Evolutionary conservation across 2,888 invertebrate species (phyloP).

Genomic region (Spatulosminthurus flaviceps): DNA sequence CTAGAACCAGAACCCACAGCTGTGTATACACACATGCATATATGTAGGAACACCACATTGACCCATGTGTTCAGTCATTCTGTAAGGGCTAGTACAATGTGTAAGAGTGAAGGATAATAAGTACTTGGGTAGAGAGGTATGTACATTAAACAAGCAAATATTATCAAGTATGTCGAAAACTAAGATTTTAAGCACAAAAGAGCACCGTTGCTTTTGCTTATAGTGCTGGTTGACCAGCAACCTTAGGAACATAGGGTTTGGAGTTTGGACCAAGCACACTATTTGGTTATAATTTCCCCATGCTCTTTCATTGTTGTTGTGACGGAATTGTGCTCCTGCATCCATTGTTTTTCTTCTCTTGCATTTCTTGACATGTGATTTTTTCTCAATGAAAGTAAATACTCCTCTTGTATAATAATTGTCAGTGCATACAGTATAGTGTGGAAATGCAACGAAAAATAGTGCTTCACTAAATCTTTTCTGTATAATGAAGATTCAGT

Average conservation of each 20-base stretch:
- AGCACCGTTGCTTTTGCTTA: neutral
- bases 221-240: neutral
- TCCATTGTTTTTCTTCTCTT: neutral
- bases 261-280: neutral
- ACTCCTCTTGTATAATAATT: too few species aligned
- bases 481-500: too few species aligned
- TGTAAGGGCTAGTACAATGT: neutral
- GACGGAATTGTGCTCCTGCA: neutral
- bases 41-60: too few species aligned
- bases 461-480: too few species aligned
- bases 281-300: neutral
- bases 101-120: neutral
- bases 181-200: neutral
- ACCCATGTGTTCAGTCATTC: neutral
- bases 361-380: neutral
- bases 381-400: neutral
- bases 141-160: too few species aligned
- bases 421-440: too few species aligned
- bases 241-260: neutral
- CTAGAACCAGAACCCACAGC: constrained; percentile 8
- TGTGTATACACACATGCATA: neutral
- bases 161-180: neutral
- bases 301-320: neutral
- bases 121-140: neutral
- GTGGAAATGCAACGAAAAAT: too few species aligned